Evolutionary conservation across 2,113 vertebrate genomes (phyloP), one percentile per base, ranked within the genome.

Genomic region (Epinephelus cyanopodus): DNA sequence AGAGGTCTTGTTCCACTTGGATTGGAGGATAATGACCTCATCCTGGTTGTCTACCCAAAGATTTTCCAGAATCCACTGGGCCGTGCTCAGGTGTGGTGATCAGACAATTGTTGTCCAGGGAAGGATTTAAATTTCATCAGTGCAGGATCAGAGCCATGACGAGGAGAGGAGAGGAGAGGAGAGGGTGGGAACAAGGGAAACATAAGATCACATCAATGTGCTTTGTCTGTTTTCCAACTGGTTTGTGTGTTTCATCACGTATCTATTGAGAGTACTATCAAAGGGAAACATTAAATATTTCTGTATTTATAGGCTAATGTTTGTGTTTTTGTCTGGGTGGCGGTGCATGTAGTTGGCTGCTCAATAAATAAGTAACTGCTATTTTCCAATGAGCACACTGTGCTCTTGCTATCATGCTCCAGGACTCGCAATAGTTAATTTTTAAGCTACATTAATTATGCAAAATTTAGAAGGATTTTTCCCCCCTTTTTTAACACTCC

Each of bases 371-470:
- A 79, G 61, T 61, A 52, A 25, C 21, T 53, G 73, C 42, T 56
- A 33, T 67, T 80, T 83, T 74, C 69, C 56, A 70, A 5, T 27
- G 57, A 85, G 70, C 52, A 70, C 50, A 61, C 58, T 76, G 6
- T 37, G 53, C 57, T 63, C 45, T 66, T 57, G 6, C 74, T 76
- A 52, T 80, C 71, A 64, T 70, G 83, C 75, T 85, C 33, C 21
- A 3, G 70, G 82, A 87, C 27, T 70, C 0, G 37, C 68, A 85
- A 77, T 69, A 77, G 79, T 85, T 76, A 72, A 50, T 81, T 86
- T 89, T 87, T 72, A 85, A 84, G 79, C 77, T 69, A 80, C 81
- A 89, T 85, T 86, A 83, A 89, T 90, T 92, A 89, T 89, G 83
- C 80, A 87, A 86, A 92, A 86, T 78, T 79, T 53, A 33, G 78